A percentile compares a stretch with the other conserved stretches of the same genome.
Conservation (phyloP, 2,888 invertebrate genomes). For the Erebia ligea region DNA sequence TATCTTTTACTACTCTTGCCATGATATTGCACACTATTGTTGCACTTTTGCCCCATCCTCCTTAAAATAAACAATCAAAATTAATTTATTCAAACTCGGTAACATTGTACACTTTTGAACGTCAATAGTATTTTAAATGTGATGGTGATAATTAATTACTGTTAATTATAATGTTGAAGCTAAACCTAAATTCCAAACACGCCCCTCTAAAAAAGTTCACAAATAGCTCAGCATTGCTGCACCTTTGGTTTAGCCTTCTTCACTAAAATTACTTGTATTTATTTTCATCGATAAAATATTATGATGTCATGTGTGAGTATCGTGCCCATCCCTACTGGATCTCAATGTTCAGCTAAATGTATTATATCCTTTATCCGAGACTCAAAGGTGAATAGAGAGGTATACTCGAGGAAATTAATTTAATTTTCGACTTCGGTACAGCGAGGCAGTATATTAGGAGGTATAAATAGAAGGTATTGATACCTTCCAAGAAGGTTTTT, state of each 20-base stretch:
- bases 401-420: constrained; percentile 26
- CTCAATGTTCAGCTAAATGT: constrained; percentile 60
- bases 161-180: too few species aligned
- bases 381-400: constrained; percentile 30
- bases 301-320: background rate
- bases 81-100: too few species aligned
- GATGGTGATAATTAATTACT: too few species aligned
- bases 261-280: background rate
- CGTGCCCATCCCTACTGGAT: constrained; percentile 8
- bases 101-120: too few species aligned
- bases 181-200: too few species aligned
- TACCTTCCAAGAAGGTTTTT: background rate
- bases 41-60: too few species aligned
- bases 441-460: background rate
- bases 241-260: background rate
- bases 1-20: too few species aligned
- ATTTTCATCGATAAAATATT: background rate
- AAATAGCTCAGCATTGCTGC: too few species aligned
- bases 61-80: too few species aligned
- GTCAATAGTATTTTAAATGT: too few species aligned
- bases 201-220: too few species aligned
- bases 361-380: constrained; percentile 49
- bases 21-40: too few species aligned
- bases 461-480: background rate
- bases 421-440: constrained; percentile 14